Evolutionary conservation across 2,113 vertebrate genomes (phyloP), one percentile per base, ranked within the genome.

Genomic region (Cheilinus undulatus): DNA sequence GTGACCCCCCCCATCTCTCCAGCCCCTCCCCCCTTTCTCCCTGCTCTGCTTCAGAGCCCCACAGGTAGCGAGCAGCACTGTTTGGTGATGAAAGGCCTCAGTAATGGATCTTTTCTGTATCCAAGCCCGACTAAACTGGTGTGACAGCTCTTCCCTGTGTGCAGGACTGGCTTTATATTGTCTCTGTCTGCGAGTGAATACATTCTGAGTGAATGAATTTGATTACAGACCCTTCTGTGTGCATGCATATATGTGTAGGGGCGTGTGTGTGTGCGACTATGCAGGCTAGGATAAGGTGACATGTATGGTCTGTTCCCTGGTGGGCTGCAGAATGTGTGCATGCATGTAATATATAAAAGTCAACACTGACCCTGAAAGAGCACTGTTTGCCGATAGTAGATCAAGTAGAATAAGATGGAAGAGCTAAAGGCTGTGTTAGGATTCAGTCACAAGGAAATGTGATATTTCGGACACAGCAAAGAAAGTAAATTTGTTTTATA

Each of bases 101-200:
- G 82, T 89, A 90, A 92, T 90, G 84, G 80, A 85, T 82, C 80
- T 85, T 84, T 79, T 80, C 70, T 56, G 28, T 66, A 73, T 62
- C 69, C 68, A 66, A 34, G 32, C 77, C 71, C 63, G 68, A 61
- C 68, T 85, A 90, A 90, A 86, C 85, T 73, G 79, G 64, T 78
- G 74, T 88, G 87, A 90, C 91, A 88, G 84, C 85, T 84, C 77
- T 60, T 53, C 68, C 51, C 67, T 71, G 71, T 58, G 52, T 14
- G 26, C 53, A 61, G n/a, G 48, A 79, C 65, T 27, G 38, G 67
- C 34, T 82, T 71, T 84, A 56, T 76, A 66, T 86, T 83, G 82
- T 88, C 56, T 83, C 60, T 80, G 60, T 69, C 77, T 82, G 57
- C 15, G 32, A 45, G 70, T 23, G 69, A 73, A 79, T 71, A 27